Percentiles rank a stretch among this genome's conserved stretches.
Conservation (phyloP, 2,888 invertebrate genomes). For the Holacanthella duospinosa region DNA sequence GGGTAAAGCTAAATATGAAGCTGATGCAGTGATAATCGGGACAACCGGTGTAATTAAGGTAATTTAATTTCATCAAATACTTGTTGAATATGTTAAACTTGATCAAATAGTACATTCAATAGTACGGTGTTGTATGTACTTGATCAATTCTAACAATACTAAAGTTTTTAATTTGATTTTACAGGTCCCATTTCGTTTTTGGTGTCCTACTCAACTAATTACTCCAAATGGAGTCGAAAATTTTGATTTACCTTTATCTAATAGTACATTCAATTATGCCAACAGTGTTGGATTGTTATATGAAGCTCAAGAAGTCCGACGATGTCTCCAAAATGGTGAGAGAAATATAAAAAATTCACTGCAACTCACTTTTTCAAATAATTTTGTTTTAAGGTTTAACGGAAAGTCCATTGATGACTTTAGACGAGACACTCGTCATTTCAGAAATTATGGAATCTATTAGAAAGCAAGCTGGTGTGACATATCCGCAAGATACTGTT, state of each 20-base stretch:
- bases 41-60: constrained; percentile 58
- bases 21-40: constrained; percentile 56
- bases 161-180: constrained; percentile 39
- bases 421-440: constrained; percentile 57
- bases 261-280: constrained; percentile 51
- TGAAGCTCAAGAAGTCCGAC: constrained; percentile 65
- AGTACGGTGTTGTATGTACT: too few species aligned
- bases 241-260: constrained; percentile 55
- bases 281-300: constrained; percentile 67
- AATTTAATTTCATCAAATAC: constrained; percentile 27
- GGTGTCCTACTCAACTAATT: constrained; percentile 61
- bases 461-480: constrained; percentile 57
- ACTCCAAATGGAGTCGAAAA: constrained; percentile 54
- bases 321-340: constrained; percentile 54
- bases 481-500: constrained; percentile 48
- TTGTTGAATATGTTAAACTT: too few species aligned
- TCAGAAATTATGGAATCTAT: constrained; percentile 63
- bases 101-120: too few species aligned
- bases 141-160: neutral
- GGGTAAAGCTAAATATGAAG: constrained; percentile 47
- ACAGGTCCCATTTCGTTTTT: constrained; percentile 52
- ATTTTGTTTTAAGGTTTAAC: constrained; percentile 47
- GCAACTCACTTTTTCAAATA: neutral
- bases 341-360: neutral
- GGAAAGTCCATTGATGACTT: constrained; percentile 58